These are phyloP conservation scores for Creontiades dilutus DNA, from an alignment of 2,888 invertebrate species.

Conservation along the genomic window DNA sequence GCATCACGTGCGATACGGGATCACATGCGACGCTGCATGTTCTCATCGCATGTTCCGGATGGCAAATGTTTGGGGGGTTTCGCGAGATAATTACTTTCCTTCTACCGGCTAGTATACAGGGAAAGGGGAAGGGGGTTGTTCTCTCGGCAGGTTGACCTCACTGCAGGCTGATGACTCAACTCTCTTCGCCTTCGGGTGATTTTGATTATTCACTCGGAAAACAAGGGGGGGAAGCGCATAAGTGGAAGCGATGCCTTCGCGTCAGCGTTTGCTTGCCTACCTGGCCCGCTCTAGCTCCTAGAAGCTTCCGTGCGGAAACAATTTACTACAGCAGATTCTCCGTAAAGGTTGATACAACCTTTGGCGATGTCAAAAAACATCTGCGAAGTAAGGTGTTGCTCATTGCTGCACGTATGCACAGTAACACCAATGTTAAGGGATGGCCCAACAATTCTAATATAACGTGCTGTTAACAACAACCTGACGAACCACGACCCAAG, in stretches of 20 bases:
- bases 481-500: no score
- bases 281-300: no score
- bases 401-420: no score
- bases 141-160: constrained; percentile 4
- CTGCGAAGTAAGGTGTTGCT: no score
- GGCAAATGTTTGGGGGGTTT: constrained; percentile 11
- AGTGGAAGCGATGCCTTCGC: not conserved
- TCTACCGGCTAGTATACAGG: not conserved
- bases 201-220: constrained; percentile 42
- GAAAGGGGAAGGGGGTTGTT: not conserved
- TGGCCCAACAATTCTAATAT: no score
- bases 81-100: constrained; percentile 23
- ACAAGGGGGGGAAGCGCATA: not conserved
- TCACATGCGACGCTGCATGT: constrained; percentile 39
- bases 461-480: no score
- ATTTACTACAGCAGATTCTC: no score
- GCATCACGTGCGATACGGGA: constrained; percentile 21
- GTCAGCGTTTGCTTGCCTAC: not conserved
- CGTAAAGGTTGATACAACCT: no score
- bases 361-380: no score
- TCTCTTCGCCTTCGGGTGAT: not conserved
- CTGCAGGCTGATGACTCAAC: constrained; percentile 32
- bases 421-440: no score
- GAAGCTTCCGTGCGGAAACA: no score
- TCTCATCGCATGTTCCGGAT: not conserved